Percentiles rank a stretch among this genome's conserved stretches.
phyloP scores from a whole-genome alignment of 2,888 invertebrate genomes.

The Temnothorax ravouxi region DNA sequence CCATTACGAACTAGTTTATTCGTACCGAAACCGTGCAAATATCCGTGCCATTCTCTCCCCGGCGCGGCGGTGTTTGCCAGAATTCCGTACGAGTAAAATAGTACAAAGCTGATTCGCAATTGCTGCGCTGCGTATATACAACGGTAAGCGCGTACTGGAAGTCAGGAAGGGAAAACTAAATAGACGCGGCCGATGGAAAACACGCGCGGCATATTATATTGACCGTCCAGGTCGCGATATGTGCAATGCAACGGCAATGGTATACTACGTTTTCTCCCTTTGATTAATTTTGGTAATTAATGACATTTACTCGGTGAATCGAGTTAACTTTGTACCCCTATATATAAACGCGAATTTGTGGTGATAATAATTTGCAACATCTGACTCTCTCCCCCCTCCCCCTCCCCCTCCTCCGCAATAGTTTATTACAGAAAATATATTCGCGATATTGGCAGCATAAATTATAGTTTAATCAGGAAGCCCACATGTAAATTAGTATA shows the following conservation, averaged over 20 bases:
- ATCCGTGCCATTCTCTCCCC: slow-evolving; percentile 16
- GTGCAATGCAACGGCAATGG: slow-evolving; percentile 34
- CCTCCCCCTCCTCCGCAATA: not conserved
- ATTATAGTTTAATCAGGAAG: slow-evolving; percentile 12
- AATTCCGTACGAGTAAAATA: slow-evolving; percentile 47
- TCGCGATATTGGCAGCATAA: not conserved
- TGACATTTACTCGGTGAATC: slow-evolving; percentile 41
- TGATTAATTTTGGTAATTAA: slow-evolving; percentile 57
- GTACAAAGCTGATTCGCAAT: slow-evolving; percentile 52
- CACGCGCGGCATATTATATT: slow-evolving; percentile 46
- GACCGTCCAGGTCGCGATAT: slow-evolving; percentile 38
- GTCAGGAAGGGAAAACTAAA: slow-evolving; percentile 58
- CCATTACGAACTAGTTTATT: slow-evolving; percentile 21
- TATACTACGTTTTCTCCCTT: slow-evolving; percentile 39
- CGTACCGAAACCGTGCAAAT: slow-evolving; percentile 35
- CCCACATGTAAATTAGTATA: not conserved
- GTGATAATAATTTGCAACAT: slow-evolving; percentile 45
- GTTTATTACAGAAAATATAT: slow-evolving; percentile 16
- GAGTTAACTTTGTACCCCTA: slow-evolving; percentile 39
- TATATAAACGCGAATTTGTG: slow-evolving; percentile 22
- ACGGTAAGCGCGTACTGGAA: slow-evolving; percentile 11
- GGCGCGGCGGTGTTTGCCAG: slow-evolving; percentile 32
- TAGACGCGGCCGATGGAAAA: slow-evolving; percentile 56
- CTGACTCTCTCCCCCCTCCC: not conserved
- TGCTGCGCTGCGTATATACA: slow-evolving; percentile 3